Conservation (phyloP, 2,113 vertebrate species). For the Thinocorus orbignyianus region DNA sequence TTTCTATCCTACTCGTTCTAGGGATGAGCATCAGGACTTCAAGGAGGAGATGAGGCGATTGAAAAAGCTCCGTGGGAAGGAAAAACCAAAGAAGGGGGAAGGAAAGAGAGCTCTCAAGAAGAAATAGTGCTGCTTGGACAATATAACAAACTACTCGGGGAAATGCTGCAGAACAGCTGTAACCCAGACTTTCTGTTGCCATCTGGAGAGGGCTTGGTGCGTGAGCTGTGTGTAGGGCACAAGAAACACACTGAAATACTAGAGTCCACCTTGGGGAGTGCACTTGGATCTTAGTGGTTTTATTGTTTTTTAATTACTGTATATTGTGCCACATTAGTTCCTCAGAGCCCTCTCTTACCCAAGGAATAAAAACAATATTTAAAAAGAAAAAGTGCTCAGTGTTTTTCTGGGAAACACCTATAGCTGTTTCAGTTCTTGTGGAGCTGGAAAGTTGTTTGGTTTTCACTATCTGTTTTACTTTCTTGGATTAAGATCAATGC, state of each 20-base stretch:
- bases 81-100: constrained; percentile 91
- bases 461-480: not conserved
- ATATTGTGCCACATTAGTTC: not conserved
- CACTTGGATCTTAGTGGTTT: not conserved
- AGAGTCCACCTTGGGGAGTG: not conserved
- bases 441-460: not conserved
- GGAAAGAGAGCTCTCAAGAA: constrained; percentile 90
- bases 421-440: not conserved
- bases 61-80: constrained; percentile 92
- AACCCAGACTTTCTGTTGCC: not conserved
- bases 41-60: constrained; percentile 91
- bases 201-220: not conserved
- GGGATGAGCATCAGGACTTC: constrained; percentile 97
- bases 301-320: not conserved
- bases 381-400: not conserved
- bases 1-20: constrained; percentile 41
- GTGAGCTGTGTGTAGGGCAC: fast-evolving
- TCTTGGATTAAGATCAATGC: not conserved
- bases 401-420: not conserved
- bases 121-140: constrained; percentile 72
- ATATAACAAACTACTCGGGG: not conserved
- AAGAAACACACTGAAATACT: not conserved
- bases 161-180: not conserved
- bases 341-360: not conserved
- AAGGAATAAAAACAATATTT: not conserved